phyloP scores from a whole-genome alignment of 2,113 vertebrate species.

The Nematolebias whitei region DNA sequence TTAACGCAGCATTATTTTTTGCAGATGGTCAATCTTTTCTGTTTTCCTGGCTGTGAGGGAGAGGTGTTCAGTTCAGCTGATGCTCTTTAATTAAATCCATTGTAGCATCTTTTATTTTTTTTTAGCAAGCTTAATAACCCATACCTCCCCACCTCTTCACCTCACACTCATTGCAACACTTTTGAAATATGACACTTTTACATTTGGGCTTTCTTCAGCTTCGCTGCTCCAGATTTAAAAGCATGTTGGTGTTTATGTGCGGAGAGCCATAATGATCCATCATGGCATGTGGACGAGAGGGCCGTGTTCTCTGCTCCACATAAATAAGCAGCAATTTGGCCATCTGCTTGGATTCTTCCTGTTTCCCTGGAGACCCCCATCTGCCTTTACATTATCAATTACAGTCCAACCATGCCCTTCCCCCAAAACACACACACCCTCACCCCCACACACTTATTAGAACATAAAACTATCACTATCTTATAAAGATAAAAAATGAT shows the following conservation, averaged over 20 bases:
- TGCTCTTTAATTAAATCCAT: slow-evolving; percentile 75
- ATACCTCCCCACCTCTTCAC: slow-evolving; percentile 1
- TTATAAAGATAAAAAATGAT: slow-evolving; percentile 31
- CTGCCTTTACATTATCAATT: slow-evolving; percentile 99
- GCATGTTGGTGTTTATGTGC: slow-evolving; percentile 98
- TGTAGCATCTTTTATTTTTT: slow-evolving; percentile 80
- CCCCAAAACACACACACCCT: slow-evolving; percentile 9
- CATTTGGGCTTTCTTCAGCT: slow-evolving; percentile 81
- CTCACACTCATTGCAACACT: slow-evolving; percentile 78
- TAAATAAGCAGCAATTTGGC: slow-evolving; percentile 97
- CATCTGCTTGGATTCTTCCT: slow-evolving; percentile 98
- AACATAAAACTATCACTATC: slow-evolving; percentile 71
- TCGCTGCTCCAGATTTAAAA: slow-evolving; percentile 93
- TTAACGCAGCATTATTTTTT: slow-evolving; percentile 36
- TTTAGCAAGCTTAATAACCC: slow-evolving; percentile 75
- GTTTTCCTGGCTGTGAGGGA: slow-evolving; percentile 27
- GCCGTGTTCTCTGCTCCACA: slow-evolving; percentile 86
- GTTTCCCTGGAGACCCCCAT: slow-evolving; percentile 94
- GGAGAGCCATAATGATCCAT: slow-evolving; percentile 97
- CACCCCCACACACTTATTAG: slow-evolving; percentile 16
- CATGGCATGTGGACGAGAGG: slow-evolving; percentile 81
- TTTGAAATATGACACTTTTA: slow-evolving; percentile 89
- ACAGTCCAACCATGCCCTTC: slow-evolving; percentile 89
- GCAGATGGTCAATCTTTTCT: slow-evolving; percentile 37
- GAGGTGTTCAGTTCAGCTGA: slow-evolving; percentile 40